These are phyloP conservation scores for Tragelaphus strepsiceros DNA, from an alignment of 2,113 vertebrate genomes.

Conservation along the genomic window DNA sequence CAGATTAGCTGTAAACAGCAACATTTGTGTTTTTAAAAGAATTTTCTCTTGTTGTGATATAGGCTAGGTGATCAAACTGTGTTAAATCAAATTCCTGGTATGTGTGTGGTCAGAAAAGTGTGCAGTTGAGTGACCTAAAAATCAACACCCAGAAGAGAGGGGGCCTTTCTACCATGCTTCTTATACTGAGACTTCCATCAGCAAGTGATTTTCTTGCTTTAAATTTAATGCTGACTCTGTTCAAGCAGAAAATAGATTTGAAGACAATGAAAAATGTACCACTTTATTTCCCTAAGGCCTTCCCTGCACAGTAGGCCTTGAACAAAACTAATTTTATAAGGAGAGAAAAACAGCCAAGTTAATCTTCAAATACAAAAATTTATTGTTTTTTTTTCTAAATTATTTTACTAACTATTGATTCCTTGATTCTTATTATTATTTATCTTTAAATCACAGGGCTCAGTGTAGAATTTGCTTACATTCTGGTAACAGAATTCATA, in stretches of 20 bases:
- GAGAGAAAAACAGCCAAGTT: conserved; percentile 67
- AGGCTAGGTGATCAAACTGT: background rate
- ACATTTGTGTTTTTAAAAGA: background rate
- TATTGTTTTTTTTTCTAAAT: conserved; percentile 43
- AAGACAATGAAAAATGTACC: conserved; percentile 75
- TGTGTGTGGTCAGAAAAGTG: background rate
- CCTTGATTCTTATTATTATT: conserved; percentile 39
- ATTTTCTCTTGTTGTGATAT: background rate
- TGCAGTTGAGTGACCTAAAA: conserved; percentile 9
- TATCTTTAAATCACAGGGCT: conserved; percentile 30
- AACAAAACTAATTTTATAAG: conserved; percentile 74
- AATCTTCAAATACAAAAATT: conserved; percentile 65
- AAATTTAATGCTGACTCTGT: conserved; percentile 70
- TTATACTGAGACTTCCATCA: conserved; percentile 42
- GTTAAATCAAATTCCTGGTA: background rate
- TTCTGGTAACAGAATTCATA: conserved; percentile 51
- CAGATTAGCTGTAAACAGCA: background rate
- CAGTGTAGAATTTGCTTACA: conserved; percentile 42
- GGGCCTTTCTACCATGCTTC: conserved; percentile 40
- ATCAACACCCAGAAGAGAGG: background rate
- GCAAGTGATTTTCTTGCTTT: conserved; percentile 65
- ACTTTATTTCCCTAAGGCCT: conserved; percentile 76
- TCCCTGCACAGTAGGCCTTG: conserved; percentile 67
- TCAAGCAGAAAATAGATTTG: conserved; percentile 75
- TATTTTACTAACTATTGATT: conserved; percentile 71